Conservation (phyloP, 1,140 invertebrate genomes). For the Ylistrum balloti region DNA sequence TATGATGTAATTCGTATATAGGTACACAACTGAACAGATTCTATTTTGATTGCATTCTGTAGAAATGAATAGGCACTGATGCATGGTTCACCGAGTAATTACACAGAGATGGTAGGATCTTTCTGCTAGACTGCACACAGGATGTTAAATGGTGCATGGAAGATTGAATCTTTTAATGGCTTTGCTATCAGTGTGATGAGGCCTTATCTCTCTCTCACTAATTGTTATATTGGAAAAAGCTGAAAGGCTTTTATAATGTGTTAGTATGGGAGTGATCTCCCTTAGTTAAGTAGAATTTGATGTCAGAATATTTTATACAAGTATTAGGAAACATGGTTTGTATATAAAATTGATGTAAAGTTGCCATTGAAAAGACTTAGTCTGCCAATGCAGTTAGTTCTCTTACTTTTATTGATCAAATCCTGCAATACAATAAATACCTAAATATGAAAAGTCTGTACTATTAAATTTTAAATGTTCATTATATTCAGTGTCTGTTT, state of each 20-base stretch:
- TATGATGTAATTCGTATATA: neutral
- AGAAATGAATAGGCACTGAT: neutral
- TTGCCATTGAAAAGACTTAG: too few relatives aligned
- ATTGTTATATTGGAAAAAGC: constrained; percentile 17
- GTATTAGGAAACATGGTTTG: too few relatives aligned
- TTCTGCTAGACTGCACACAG: neutral
- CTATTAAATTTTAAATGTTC: too few relatives aligned
- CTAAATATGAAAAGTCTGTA: too few relatives aligned
- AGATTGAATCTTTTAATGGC: constrained; percentile 34
- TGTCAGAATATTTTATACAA: too few relatives aligned
- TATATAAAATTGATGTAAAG: too few relatives aligned
- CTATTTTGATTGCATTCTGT: neutral
- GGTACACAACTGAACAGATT: neutral
- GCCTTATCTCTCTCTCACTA: neutral
- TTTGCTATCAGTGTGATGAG: neutral
- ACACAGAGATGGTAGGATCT: neutral
- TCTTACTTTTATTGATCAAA: too few relatives aligned
- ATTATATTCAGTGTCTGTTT: too few relatives aligned
- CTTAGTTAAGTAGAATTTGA: neutral
- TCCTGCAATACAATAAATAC: too few relatives aligned
- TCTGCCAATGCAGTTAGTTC: too few relatives aligned
- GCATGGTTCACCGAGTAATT: neutral
- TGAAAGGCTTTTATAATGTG: neutral
- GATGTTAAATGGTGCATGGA: constrained; percentile 18
- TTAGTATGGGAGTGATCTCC: neutral